Conservation (phyloP, 2,113 vertebrate species). For the Crocuta crocuta region DNA sequence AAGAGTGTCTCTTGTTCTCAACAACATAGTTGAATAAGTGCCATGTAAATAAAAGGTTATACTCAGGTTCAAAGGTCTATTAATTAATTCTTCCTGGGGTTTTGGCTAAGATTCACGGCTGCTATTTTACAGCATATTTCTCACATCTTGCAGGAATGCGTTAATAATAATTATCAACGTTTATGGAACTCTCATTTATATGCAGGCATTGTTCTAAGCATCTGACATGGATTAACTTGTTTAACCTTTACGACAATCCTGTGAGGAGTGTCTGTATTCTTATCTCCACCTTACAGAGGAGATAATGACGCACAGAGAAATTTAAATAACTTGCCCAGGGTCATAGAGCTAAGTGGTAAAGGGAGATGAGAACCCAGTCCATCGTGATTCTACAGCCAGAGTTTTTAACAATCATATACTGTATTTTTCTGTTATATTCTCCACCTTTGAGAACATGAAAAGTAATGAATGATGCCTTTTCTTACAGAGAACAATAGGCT, state of each 20-base stretch:
- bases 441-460: not conserved
- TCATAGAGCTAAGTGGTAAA: not conserved
- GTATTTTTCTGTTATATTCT: not conserved
- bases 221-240: not conserved
- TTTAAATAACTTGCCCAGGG: conserved; percentile 7
- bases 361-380: not conserved
- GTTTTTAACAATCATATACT: not conserved
- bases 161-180: not conserved
- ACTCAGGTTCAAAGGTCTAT: not conserved
- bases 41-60: not conserved
- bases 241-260: not conserved
- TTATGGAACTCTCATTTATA: not conserved
- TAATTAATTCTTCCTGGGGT: not conserved
- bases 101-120: not conserved
- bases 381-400: not conserved
- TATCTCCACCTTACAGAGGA: conserved; percentile 25
- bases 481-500: conserved; percentile 90
- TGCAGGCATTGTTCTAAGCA: not conserved
- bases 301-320: not conserved
- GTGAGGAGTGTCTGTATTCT: not conserved
- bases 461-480: conserved; percentile 37
- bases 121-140: not conserved
- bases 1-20: not conserved
- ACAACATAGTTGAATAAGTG: not conserved
- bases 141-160: not conserved